Percentiles rank a stretch among this genome's conserved stretches.
Conservation (phyloP, 2,113 vertebrate genomes). For the Otolemur garnettii region DNA sequence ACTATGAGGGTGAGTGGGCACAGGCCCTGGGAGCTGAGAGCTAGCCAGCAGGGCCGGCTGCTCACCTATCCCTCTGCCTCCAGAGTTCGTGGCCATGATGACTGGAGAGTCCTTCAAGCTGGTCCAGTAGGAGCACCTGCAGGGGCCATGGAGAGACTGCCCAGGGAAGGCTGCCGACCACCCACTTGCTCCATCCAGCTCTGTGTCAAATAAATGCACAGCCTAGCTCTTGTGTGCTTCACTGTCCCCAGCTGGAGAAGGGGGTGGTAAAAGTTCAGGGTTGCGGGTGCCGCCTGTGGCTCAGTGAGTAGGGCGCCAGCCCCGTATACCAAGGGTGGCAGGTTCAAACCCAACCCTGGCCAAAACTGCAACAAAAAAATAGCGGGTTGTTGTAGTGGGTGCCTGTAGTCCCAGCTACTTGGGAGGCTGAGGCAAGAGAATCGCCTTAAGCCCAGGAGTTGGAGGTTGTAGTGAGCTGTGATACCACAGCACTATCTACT, state of each 20-base stretch:
- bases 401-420: no score
- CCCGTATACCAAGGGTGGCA: no score
- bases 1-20: constrained; percentile 83
- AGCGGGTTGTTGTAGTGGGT: no score
- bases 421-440: no score
- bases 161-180: background rate
- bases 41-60: fast-evolving
- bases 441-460: no score
- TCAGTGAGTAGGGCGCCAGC: no score
- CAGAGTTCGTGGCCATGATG: constrained; percentile 89
- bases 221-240: background rate
- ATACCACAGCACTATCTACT: no score
- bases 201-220: background rate
- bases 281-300: background rate
- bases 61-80: constrained; percentile 5
- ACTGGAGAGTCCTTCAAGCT: constrained; percentile 88
- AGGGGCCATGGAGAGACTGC: fast-evolving
- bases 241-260: background rate
- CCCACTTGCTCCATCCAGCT: background rate
- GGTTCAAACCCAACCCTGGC: no score
- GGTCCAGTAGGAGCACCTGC: constrained; percentile 73
- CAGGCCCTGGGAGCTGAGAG: fast-evolving
- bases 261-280: background rate
- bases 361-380: no score
- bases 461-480: no score